Evolutionary conservation across 2,113 vertebrate genomes (phyloP).

Genomic region (Petrocephalus microphthalmus): DNA sequence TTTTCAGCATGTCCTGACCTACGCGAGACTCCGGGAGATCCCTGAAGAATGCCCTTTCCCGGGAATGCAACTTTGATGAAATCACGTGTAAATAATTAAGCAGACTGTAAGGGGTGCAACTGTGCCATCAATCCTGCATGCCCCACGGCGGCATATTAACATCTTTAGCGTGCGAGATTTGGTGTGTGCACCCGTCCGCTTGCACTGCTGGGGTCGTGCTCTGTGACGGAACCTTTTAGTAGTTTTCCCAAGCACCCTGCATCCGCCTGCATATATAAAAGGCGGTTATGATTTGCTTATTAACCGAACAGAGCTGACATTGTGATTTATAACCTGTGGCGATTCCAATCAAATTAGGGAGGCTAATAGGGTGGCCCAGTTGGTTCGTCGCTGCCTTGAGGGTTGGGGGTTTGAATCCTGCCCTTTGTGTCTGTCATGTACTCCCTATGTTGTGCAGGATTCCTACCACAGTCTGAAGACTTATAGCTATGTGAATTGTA

Average conservation of each 20-base stretch:
- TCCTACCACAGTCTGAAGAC: background rate
- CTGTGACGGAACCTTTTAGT: background rate
- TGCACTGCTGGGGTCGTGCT: background rate
- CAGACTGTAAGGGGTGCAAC: background rate
- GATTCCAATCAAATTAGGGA: background rate
- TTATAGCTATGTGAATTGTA: background rate
- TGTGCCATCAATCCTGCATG: constrained; percentile 5
- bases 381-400: background rate
- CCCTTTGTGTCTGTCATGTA: background rate
- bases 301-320: background rate
- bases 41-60: background rate
- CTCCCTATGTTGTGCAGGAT: background rate
- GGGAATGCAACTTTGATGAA: constrained; percentile 9
- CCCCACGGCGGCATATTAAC: background rate
- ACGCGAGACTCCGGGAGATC: background rate
- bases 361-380: background rate
- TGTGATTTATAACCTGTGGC: background rate
- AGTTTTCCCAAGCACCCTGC: background rate
- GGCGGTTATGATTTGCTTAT: background rate
- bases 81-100: constrained; percentile 16
- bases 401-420: background rate
- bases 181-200: background rate
- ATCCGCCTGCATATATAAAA: background rate
- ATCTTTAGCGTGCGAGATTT: background rate
- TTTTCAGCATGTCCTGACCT: constrained; percentile 7